Conservation (phyloP, 2,888 invertebrate species). For the Kryphioiulus occultus region DNA sequence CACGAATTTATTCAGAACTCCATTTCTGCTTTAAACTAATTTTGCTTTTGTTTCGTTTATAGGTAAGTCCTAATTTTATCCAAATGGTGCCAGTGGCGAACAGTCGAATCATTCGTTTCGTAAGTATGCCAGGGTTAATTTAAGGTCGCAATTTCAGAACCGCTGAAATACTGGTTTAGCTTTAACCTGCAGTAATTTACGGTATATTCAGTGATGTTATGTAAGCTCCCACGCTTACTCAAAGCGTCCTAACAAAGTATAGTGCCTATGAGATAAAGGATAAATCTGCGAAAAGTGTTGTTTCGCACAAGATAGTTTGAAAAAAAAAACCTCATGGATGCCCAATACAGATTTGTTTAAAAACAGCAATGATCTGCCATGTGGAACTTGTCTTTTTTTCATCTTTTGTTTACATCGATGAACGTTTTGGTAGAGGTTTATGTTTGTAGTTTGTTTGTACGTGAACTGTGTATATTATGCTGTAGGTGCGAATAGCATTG, state of each 20-base stretch:
- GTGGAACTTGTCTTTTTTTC: background rate
- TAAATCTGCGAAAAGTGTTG: background rate
- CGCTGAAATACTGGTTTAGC: background rate
- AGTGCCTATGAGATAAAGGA: background rate
- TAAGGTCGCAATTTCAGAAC: background rate
- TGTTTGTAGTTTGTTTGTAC: constrained; percentile 26
- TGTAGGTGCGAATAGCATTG: background rate
- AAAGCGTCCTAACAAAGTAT: too few species aligned
- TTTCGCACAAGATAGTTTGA: background rate
- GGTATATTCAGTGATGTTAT: too few species aligned
- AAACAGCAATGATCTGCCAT: constrained; percentile 1
- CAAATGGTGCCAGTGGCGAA: background rate
- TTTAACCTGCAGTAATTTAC: too few species aligned
- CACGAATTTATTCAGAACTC: too few species aligned
- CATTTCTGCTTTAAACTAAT: background rate
- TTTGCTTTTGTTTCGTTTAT: background rate
- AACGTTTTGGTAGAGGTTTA: constrained; percentile 1
- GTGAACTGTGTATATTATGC: constrained; percentile 4
- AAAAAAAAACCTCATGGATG: background rate
- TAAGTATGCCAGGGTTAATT: background rate
- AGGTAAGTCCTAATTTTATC: background rate
- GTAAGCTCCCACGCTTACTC: too few species aligned
- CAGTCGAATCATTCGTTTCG: background rate
- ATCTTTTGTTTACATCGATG: constrained; percentile 27
- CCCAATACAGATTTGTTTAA: constrained; percentile 11